Conservation (phyloP, 1,140 invertebrate genomes). For the Ceratina australensis region DNA sequence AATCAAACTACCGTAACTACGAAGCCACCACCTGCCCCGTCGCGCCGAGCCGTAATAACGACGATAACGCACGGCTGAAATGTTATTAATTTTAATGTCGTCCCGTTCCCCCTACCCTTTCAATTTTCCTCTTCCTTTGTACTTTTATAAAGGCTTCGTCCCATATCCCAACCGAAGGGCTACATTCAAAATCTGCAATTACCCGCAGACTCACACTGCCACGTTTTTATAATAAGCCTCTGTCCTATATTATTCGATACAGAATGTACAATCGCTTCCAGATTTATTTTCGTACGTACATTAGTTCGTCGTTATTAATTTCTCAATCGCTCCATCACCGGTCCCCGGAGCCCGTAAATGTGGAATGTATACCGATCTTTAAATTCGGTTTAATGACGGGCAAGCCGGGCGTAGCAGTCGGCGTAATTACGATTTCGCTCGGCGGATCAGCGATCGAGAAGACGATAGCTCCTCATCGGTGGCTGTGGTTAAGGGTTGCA, state of each 20-base stretch:
- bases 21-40: slow-evolving; percentile 60
- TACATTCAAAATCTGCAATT: too few relatives aligned
- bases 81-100: slow-evolving; percentile 66
- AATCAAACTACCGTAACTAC: slow-evolving; percentile 73
- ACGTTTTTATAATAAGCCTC: too few relatives aligned
- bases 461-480: slow-evolving; percentile 55
- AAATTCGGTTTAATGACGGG: slow-evolving; percentile 44
- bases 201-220: too few relatives aligned
- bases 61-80: slow-evolving; percentile 56
- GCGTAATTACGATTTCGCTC: slow-evolving; percentile 52
- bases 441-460: slow-evolving; percentile 48
- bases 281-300: too few relatives aligned
- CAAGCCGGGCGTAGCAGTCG: slow-evolving; percentile 43
- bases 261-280: too few relatives aligned
- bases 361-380: neutral
- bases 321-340: neutral
- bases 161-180: too few relatives aligned
- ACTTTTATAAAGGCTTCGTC: neutral
- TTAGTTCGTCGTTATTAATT: neutral
- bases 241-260: too few relatives aligned
- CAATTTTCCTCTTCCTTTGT: neutral
- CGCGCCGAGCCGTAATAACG: slow-evolving; percentile 62
- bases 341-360: too few relatives aligned
- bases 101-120: neutral
- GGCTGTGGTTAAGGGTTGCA: slow-evolving; percentile 48